These are phyloP conservation scores for Rhynchopsitta pachyrhyncha DNA, from an alignment of 2,113 vertebrate species.

Conservation along the genomic window DNA sequence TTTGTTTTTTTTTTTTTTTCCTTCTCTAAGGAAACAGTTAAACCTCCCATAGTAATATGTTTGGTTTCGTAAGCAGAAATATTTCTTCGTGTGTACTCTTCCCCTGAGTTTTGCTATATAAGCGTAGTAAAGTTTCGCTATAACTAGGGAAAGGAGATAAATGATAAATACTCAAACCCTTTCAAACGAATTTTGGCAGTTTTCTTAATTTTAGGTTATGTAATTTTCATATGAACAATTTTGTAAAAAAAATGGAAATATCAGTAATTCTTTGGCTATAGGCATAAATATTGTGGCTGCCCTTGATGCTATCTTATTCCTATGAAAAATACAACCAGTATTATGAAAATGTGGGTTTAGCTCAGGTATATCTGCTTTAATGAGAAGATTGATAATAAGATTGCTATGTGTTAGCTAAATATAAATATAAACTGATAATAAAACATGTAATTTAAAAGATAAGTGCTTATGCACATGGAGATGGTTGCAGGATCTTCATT, in stretches of 20 bases:
- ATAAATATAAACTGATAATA: not conserved
- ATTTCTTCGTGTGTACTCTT: not conserved
- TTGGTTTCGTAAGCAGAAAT: not conserved
- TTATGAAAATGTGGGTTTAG: not conserved
- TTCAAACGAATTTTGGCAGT: not conserved
- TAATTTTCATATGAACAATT: not conserved
- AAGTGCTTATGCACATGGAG: not conserved
- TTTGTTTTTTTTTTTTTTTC: too few species aligned
- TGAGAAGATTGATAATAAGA: not conserved
- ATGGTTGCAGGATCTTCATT: not conserved
- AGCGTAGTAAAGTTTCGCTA: not conserved
- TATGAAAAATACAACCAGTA: not conserved
- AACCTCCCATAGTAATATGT: rapidly evolving
- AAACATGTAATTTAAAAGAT: not conserved
- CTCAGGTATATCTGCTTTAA: not conserved
- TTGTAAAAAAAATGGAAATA: not conserved
- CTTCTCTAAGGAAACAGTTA: not conserved
- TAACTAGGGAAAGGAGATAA: not conserved
- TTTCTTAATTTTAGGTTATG: not conserved
- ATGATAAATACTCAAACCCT: not conserved
- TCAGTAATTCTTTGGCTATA: not conserved
- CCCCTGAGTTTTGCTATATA: not conserved
- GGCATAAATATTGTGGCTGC: not conserved
- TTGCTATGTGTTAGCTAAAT: not conserved
- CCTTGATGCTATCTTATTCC: not conserved